These are phyloP conservation scores for Myathropa florea DNA, from an alignment of 2,888 invertebrate genomes.

Conservation along the genomic window DNA sequence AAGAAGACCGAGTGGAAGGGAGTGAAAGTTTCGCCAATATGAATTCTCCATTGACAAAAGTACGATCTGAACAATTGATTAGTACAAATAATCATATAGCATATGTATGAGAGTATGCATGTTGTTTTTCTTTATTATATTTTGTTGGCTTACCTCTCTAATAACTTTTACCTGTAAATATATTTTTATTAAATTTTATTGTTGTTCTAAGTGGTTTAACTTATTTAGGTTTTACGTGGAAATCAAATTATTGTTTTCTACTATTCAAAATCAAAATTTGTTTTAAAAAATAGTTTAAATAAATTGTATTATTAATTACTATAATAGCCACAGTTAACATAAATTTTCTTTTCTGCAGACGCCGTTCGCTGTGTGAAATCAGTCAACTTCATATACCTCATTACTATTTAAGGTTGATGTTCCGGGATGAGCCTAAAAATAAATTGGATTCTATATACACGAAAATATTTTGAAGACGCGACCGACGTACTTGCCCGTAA, in stretches of 20 bases:
- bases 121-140: neutral
- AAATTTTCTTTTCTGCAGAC: neutral
- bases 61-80: too few relatives aligned
- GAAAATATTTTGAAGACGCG: neutral
- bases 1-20: too few relatives aligned
- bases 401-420: conserved; percentile 60
- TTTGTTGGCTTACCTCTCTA: neutral
- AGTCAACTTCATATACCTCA: conserved; percentile 67
- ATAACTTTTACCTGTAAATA: neutral
- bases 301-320: neutral
- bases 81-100: neutral
- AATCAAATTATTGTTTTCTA: conserved; percentile 72
- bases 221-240: neutral
- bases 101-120: neutral
- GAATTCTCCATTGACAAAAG: too few relatives aligned
- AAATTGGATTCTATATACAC: neutral
- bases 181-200: neutral
- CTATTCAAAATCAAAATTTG: neutral
- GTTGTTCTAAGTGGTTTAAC: neutral
- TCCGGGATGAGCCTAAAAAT: conserved; percentile 47
- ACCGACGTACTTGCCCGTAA: conserved; percentile 42
- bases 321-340: neutral
- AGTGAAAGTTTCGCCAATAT: too few relatives aligned
- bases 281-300: neutral
- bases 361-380: conserved; percentile 1